Evolutionary conservation across 2,888 invertebrate species (phyloP).

Genomic region (Malthinus seriepunctatus): DNA sequence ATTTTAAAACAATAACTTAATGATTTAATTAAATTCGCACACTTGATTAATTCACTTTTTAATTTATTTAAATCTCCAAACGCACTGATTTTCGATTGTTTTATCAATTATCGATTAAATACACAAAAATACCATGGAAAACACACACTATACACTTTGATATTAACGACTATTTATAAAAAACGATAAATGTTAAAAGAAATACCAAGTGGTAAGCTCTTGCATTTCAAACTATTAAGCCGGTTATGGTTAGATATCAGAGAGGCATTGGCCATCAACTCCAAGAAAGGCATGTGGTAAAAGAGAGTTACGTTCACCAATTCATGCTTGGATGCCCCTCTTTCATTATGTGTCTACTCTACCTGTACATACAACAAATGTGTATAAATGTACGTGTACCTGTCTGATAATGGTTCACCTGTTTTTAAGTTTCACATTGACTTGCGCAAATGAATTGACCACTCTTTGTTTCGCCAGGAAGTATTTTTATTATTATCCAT

Average conservation of each 20-base stretch:
- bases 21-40: constrained; percentile 1
- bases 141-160: not conserved
- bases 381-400: constrained; percentile 31
- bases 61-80: not conserved
- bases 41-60: constrained; percentile 1
- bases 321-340: constrained; percentile 39
- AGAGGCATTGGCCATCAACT: constrained; percentile 39
- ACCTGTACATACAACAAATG: constrained; percentile 18
- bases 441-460: constrained; percentile 32
- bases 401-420: constrained; percentile 35
- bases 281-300: constrained; percentile 36
- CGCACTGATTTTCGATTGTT: not conserved
- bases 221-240: constrained; percentile 32
- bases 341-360: constrained; percentile 30
- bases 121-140: not conserved
- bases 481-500: constrained; percentile 15
- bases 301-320: constrained; percentile 33
- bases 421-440: constrained; percentile 22
- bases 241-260: constrained; percentile 36
- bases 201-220: constrained; percentile 20
- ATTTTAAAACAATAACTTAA: constrained; percentile 1
- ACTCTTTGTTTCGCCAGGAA: constrained; percentile 28
- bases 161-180: not conserved
- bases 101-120: not conserved
- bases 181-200: constrained; percentile 9